Conservation (phyloP, 1,140 invertebrate species). For the Hyphantria cunea region DNA sequence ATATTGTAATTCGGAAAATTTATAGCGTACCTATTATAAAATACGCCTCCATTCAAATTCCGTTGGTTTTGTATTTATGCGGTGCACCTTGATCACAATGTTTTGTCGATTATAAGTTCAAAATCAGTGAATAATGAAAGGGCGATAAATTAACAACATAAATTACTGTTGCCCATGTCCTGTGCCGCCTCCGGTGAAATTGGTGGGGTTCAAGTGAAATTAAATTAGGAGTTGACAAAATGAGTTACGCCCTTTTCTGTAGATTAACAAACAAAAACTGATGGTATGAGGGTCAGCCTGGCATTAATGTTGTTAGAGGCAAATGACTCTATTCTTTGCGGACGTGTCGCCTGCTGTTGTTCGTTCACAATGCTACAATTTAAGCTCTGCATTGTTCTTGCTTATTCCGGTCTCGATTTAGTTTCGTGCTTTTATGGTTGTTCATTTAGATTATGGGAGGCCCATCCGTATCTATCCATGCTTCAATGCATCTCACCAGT, state of each 20-base stretch:
- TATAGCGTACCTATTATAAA: constrained; percentile 46
- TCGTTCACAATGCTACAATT: constrained; percentile 74
- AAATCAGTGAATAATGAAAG: constrained; percentile 44
- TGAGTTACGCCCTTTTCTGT: constrained; percentile 80
- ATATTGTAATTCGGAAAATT: constrained; percentile 57
- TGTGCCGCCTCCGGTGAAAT: constrained; percentile 48
- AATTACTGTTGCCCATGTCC: constrained; percentile 59
- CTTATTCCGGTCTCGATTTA: constrained; percentile 70
- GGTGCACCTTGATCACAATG: constrained; percentile 12
- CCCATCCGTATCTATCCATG: constrained; percentile 26
- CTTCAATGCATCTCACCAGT: constrained; percentile 23
- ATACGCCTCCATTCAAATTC: constrained; percentile 27
- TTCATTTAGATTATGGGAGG: constrained; percentile 60
- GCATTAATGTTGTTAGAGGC: constrained; percentile 75
- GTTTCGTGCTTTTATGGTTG: constrained; percentile 74
- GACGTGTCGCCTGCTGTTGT: constrained; percentile 58
- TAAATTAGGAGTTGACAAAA: constrained; percentile 81
- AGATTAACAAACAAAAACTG: constrained; percentile 82
- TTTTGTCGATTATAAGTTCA: constrained; percentile 29
- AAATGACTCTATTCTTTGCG: constrained; percentile 78
- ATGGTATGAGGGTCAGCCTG: constrained; percentile 72
- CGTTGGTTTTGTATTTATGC: no score
- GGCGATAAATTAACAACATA: constrained; percentile 64
- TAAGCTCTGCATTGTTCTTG: constrained; percentile 73
- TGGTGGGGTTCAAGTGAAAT: constrained; percentile 71